phyloP scores from a whole-genome alignment of 2,888 invertebrate species.

The Eupelmus urozonus region DNA sequence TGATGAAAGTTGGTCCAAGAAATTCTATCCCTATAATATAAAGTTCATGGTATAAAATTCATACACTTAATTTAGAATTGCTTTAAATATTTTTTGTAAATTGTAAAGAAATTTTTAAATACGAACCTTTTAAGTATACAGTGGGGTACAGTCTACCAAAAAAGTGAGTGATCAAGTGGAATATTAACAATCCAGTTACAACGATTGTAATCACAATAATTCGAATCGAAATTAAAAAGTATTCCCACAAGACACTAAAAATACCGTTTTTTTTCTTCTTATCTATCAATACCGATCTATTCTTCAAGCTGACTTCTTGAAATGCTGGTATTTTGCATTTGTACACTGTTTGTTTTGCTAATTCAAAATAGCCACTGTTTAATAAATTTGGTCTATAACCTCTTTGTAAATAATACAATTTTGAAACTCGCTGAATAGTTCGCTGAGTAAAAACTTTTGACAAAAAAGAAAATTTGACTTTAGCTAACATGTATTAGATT shows the following conservation, averaged over 20 bases:
- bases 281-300: neutral
- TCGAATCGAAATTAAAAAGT: conserved; percentile 61
- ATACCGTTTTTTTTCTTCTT: conserved; percentile 30
- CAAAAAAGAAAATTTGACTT: conserved; percentile 23
- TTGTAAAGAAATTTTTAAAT: neutral
- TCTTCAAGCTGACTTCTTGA: neutral
- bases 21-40: conserved; percentile 69
- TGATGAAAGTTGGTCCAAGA: conserved; percentile 78
- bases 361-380: conserved; percentile 18
- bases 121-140: conserved; percentile 64
- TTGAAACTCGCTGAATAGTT: conserved; percentile 24
- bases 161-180: conserved; percentile 64
- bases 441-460: conserved; percentile 15
- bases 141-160: conserved; percentile 60
- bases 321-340: neutral
- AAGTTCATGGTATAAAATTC: neutral
- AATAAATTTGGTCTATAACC: conserved; percentile 34
- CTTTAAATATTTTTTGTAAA: neutral
- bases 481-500: conserved; percentile 20
- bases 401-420: conserved; percentile 21
- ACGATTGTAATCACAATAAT: conserved; percentile 63
- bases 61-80: neutral
- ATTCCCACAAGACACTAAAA: conserved; percentile 48
- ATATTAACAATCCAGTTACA: conserved; percentile 59
- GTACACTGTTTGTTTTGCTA: conserved; percentile 14